These are phyloP conservation scores for Octodonta nipae DNA, from an alignment of 2,888 invertebrate species.

Conservation along the genomic window DNA sequence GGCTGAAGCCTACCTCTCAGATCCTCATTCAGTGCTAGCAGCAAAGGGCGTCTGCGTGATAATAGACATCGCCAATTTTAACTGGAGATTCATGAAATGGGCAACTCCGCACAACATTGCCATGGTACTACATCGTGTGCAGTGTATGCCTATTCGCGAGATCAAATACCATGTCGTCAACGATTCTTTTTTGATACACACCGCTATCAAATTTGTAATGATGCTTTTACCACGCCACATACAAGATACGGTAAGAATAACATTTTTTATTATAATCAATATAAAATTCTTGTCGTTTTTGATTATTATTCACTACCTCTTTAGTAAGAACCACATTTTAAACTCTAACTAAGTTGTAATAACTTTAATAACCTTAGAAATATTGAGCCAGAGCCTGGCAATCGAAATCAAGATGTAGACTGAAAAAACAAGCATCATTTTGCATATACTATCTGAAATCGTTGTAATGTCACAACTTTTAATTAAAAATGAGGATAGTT, in stretches of 20 bases:
- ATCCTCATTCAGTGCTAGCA: slow-evolving; percentile 25
- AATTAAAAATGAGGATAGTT: too few relatives aligned
- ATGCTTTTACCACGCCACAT: slow-evolving; percentile 26
- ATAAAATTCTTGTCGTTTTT: too few relatives aligned
- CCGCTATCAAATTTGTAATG: slow-evolving; percentile 26
- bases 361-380: too few relatives aligned
- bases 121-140: slow-evolving; percentile 19
- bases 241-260: slow-evolving; percentile 17
- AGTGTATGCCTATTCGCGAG: slow-evolving; percentile 24
- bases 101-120: slow-evolving; percentile 26
- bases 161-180: slow-evolving; percentile 29
- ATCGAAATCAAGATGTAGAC: too few relatives aligned
- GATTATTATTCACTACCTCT: neutral
- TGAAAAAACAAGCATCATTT: too few relatives aligned
- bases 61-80: slow-evolving; percentile 27
- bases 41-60: slow-evolving; percentile 30
- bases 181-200: slow-evolving; percentile 22
- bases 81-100: slow-evolving; percentile 28
- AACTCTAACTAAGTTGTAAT: too few relatives aligned
- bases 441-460: too few relatives aligned
- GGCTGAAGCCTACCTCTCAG: slow-evolving; percentile 26
- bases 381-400: too few relatives aligned
- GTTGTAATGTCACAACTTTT: too few relatives aligned
- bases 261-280: too few relatives aligned
- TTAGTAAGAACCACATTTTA: too few relatives aligned